phyloP scores from a whole-genome alignment of 2,888 invertebrate genomes.

The Autographa pulchrina region DNA sequence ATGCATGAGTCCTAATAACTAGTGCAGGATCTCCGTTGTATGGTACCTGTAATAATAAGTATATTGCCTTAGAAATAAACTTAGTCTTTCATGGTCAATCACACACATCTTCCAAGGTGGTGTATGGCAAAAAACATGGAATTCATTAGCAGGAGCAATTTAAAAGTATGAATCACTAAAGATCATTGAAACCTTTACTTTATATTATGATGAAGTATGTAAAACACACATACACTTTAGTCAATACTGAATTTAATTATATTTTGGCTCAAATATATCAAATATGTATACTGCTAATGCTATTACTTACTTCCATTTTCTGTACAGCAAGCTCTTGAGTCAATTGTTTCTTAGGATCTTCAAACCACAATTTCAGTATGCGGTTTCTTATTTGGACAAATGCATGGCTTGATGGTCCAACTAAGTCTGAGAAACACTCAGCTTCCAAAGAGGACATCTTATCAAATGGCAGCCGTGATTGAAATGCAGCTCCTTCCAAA shows the following conservation, averaged over 20 bases:
- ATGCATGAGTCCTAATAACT: slow-evolving; percentile 95
- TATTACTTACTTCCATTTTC: slow-evolving; percentile 90
- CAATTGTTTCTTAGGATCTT: slow-evolving; percentile 97
- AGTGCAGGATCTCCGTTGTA: slow-evolving; percentile 97
- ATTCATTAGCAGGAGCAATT: too few relatives aligned
- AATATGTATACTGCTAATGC: too few relatives aligned
- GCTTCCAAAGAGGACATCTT: slow-evolving; percentile 98
- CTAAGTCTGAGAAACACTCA: slow-evolving; percentile 97
- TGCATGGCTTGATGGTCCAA: slow-evolving; percentile 95
- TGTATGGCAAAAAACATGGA: too few relatives aligned
- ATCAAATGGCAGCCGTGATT: slow-evolving; percentile 97
- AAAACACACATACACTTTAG: background rate
- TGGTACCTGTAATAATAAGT: slow-evolving; percentile 91
- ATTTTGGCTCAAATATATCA: too few relatives aligned
- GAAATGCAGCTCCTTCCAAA: slow-evolving; percentile 97
- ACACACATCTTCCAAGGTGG: too few relatives aligned
- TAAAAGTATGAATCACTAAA: too few relatives aligned
- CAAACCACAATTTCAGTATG: slow-evolving; percentile 97
- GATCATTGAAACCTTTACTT: too few relatives aligned
- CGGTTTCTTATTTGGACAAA: slow-evolving; percentile 98
- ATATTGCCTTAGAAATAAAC: too few relatives aligned
- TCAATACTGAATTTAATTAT: too few relatives aligned
- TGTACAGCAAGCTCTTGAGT: slow-evolving; percentile 94
- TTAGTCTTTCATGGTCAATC: too few relatives aligned
- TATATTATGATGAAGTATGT: too few relatives aligned